Percentiles rank a stretch among this genome's conserved stretches.
These are phyloP conservation scores for Neria commutata DNA, from an alignment of 2,888 invertebrate genomes.

Conservation along the genomic window DNA sequence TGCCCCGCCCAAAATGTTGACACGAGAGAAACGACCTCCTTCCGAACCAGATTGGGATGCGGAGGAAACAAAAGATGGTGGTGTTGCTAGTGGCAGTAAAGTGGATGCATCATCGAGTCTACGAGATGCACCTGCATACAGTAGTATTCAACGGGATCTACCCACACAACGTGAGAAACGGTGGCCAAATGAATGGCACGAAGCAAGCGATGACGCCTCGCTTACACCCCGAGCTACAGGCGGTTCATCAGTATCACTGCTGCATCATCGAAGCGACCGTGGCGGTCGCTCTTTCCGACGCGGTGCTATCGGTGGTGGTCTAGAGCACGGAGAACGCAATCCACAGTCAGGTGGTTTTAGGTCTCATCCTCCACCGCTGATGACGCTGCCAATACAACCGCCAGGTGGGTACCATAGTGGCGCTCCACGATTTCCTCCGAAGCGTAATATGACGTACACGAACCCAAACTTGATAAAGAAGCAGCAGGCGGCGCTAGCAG, in stretches of 20 bases:
- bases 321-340: slow-evolving; percentile 43
- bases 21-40: slow-evolving; percentile 44
- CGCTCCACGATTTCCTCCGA: slow-evolving; percentile 51
- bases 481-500: slow-evolving; percentile 39
- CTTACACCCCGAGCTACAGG: slow-evolving; percentile 31
- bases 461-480: slow-evolving; percentile 53
- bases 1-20: slow-evolving; percentile 23
- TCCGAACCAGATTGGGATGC: slow-evolving; percentile 60
- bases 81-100: slow-evolving; percentile 19
- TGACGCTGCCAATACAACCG: slow-evolving; percentile 53
- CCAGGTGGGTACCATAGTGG: slow-evolving; percentile 44
- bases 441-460: slow-evolving; percentile 56
- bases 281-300: slow-evolving; percentile 45
- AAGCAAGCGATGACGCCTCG: slow-evolving; percentile 40
- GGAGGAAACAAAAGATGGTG: slow-evolving; percentile 46
- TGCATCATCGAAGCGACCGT: slow-evolving; percentile 51
- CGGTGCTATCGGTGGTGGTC: slow-evolving; percentile 36
- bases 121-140: slow-evolving; percentile 10
- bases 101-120: not conserved
- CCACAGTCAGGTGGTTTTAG: slow-evolving; percentile 45
- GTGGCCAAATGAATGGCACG: slow-evolving; percentile 54
- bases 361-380: slow-evolving; percentile 54
- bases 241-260: slow-evolving; percentile 27
- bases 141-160: slow-evolving; percentile 29
- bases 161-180: slow-evolving; percentile 46